Evolutionary conservation across 2,113 vertebrate genomes (phyloP).

Genomic region (Notothenia coriiceps): DNA sequence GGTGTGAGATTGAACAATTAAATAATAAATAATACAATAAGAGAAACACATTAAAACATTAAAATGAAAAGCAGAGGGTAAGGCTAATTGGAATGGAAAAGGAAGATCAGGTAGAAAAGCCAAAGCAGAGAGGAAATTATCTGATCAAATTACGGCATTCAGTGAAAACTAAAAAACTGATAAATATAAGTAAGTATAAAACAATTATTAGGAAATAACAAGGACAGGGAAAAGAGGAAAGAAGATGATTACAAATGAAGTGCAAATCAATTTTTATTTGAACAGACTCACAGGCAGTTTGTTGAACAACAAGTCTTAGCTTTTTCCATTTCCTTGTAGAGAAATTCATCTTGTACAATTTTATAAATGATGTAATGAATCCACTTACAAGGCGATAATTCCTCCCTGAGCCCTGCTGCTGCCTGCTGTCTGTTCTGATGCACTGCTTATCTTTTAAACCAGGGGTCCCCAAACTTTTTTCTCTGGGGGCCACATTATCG

Average conservation of each 20-base stretch:
- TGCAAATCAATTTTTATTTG: not conserved
- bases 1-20: not conserved
- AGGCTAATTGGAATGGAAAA: not conserved
- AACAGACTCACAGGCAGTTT: not conserved
- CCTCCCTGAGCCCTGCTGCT: not conserved
- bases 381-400: constrained; percentile 22
- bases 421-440: constrained; percentile 13
- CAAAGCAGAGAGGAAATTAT: too few species aligned
- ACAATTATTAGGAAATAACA: too few species aligned
- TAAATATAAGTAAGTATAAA: too few species aligned
- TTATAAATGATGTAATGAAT: constrained; percentile 44
- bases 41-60: not conserved
- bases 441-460: not conserved
- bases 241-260: not conserved
- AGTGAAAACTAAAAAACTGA: too few species aligned
- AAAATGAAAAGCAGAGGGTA: not conserved
- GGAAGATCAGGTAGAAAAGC: not conserved
- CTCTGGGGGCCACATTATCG: too few species aligned
- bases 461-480: too few species aligned
- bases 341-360: constrained; percentile 39
- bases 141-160: too few species aligned
- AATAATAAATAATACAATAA: too few species aligned
- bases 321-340: not conserved
- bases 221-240: not conserved
- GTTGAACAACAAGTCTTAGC: not conserved